Base-by-base conservation (phyloP, 2,113 vertebrate species). In the Callionymus lyra region DNA sequence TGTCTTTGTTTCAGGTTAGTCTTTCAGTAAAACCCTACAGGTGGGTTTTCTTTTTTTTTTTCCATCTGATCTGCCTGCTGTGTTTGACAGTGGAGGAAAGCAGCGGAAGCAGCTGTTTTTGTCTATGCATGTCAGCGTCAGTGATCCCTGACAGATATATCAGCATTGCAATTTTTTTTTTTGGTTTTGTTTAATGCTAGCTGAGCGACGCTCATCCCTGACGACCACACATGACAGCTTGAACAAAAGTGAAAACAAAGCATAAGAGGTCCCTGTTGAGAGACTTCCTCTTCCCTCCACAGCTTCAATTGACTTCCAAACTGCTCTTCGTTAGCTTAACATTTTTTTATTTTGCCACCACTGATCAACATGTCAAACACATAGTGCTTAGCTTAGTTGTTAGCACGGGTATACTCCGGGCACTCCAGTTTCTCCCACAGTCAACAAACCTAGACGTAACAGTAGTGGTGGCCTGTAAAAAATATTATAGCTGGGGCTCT, bases 151-250 rank as follows among this genome's bases (percentile, higher is more conserved):
- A 44, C 68, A 69, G 64, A 59, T 50, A 44, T 47, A 41, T 68
- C 59, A 39, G 49, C 40, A 36, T 42, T 16, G 37, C 12, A 11
- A 21, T 47, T 13, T 31, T 59, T 52, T 13, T 9, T 51, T 43
- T 21, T 47, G 32, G 50, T 16, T 10, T 47, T 38, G 31, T 67
- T 47, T 32, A 16, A 49, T 44, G 43, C 43, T 56, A 67, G 57
- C 55, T 50, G 63, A 62, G 64, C 73, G 61, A 44, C 50, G 50
- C 65, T 44, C 69, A 69, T 66, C 46, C 45, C 49, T 39, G 33
- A 74, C 71, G 65, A 76, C 53, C 59, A 53, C 62, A 31, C 70
- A 60, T 48, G 77, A 69, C 72, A 71, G 66, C 62, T 42, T 2
- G 37, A 60, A 80, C 70, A 80, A 73, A 77, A 60, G 67, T 38